These are phyloP conservation scores for Malaclemys terrapin DNA, from an alignment of 2,113 vertebrate genomes.

Conservation along the genomic window DNA sequence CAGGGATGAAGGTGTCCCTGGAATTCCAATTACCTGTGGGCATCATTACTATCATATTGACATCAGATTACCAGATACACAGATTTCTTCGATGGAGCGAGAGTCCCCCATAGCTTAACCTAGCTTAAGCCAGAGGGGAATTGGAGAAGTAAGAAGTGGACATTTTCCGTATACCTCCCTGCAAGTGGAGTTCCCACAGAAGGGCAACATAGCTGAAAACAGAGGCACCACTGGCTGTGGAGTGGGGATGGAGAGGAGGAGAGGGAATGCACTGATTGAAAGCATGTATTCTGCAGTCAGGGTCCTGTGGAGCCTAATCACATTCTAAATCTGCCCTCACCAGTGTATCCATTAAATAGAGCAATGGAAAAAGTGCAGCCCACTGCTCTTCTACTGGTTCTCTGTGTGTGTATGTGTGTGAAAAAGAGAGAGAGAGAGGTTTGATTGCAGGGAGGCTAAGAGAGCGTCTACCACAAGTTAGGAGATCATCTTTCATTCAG, in stretches of 20 bases:
- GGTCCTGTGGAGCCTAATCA: too few relatives aligned
- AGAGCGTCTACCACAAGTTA: not conserved
- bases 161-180: not conserved
- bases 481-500: not conserved
- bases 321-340: too few relatives aligned
- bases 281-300: too few relatives aligned
- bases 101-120: not conserved
- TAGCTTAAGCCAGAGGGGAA: not conserved
- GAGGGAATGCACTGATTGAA: not conserved
- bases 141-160: not conserved
- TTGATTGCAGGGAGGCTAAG: not conserved
- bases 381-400: too few relatives aligned
- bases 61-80: not conserved
- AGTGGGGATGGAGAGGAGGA: not conserved
- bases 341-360: too few relatives aligned
- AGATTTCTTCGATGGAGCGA: not conserved
- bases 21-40: not conserved
- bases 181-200: not conserved
- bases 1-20: not conserved
- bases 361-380: too few relatives aligned
- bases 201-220: not conserved
- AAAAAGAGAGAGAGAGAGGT: not conserved
- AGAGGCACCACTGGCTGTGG: not conserved
- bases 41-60: fast-evolving
- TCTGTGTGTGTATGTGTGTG: fast-evolving